Evolutionary conservation across 2,888 invertebrate species (phyloP), one percentile per base, ranked within the genome.

Genomic region (Cactoblastis cactorum): DNA sequence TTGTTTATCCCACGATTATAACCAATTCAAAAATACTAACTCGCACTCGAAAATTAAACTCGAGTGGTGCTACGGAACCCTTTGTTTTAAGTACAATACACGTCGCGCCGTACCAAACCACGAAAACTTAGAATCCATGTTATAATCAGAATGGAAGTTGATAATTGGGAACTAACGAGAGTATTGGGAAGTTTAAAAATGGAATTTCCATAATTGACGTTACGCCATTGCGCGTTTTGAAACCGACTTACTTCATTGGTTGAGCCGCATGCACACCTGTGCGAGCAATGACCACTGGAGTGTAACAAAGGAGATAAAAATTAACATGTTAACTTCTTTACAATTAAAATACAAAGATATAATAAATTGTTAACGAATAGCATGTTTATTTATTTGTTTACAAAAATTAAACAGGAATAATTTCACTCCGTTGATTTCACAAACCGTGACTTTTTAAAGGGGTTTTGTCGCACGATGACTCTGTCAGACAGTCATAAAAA

Each of bases 1-100:
- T 88, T 89, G 86, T 88, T 87, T 88, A 89, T 88, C 85, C 86
- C 86, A 84, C 89, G 89, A 88, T 88, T 88, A 87, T 82, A 81
- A 83, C 80, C 82, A 84, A 86, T 86, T 87, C 86, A 84, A 86
- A 84, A 86, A 85, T 74, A 84, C 87, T 88, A 88, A 87, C 83
- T 81, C 85, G 80, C 80, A 79, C 87, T 88, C 82, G 62, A 84
- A 88, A 87, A 87, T 87, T 88, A 85, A 88, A 78, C 85, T 86
- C 69, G 77, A 87, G 83, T 83, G 80, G 79, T 78, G 66, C 77
- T 81, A 72, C 71, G 58, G 68, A 63, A 64, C 71, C 75, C 74
- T 84, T 88, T 89, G 87, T 88, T 88, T 88, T 83, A 82, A 70
- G 71, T 70, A 87, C 88, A 88, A 88, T 86, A 75, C 79, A 63